phyloP scores from a whole-genome alignment of 1,140 invertebrate genomes.

The Penaeus japonicus region DNA sequence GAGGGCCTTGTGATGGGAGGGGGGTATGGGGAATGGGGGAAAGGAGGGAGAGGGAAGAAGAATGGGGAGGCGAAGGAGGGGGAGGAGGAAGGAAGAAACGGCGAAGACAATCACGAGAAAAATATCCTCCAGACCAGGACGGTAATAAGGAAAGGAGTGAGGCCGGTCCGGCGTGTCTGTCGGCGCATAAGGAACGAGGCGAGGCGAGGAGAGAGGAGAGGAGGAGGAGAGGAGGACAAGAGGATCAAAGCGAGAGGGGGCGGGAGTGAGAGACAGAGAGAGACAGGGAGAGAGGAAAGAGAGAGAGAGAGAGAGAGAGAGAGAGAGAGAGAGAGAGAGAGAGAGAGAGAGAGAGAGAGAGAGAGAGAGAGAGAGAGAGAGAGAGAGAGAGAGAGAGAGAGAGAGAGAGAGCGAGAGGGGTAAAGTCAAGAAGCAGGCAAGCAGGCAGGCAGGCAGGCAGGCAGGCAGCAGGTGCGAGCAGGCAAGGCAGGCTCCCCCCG shows the following conservation, averaged over 20 bases:
- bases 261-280: not conserved
- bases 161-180: not conserved
- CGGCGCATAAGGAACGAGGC: not conserved
- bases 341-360: not conserved
- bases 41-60: no score
- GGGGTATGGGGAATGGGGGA: not conserved
- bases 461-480: no score
- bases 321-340: not conserved
- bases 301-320: constrained; percentile 14
- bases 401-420: no score
- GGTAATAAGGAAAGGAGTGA: not conserved
- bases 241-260: not conserved
- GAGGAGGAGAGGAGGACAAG: no score
- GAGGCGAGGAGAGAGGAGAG: not conserved
- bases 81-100: not conserved
- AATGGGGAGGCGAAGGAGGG: not conserved
- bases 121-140: no score
- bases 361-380: not conserved
- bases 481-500: no score
- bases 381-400: no score
- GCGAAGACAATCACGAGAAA: no score
- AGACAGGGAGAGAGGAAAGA: not conserved
- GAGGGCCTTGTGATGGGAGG: not conserved
- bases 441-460: no score
- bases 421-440: not conserved